Conservation (phyloP, 2,797 vertebrate genomes). For the Semotilus atromaculatus region DNA sequence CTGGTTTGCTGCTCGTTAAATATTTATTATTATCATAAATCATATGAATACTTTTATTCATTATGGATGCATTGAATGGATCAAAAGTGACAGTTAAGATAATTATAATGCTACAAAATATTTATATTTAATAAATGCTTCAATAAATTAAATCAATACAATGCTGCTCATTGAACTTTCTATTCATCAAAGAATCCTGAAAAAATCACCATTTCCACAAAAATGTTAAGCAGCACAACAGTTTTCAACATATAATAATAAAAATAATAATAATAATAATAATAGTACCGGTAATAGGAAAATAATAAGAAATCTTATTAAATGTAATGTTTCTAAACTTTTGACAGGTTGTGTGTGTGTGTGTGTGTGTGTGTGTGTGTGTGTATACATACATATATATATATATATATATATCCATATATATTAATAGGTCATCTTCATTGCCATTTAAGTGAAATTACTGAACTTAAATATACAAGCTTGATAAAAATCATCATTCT, state of each 20-base stretch:
- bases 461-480: too few species aligned
- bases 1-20: background rate
- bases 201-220: background rate
- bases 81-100: background rate
- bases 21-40: background rate
- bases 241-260: background rate
- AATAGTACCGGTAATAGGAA: background rate
- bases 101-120: background rate
- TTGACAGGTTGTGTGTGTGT: background rate
- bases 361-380: background rate
- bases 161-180: background rate
- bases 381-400: background rate
- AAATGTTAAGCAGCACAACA: background rate
- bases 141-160: background rate
- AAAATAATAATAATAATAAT: background rate
- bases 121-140: background rate
- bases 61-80: background rate
- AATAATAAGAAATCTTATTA: background rate
- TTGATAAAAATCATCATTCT: too few species aligned
- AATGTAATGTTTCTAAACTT: background rate
- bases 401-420: background rate
- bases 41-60: background rate
- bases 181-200: background rate
- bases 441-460: too few species aligned
- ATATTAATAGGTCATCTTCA: too few species aligned